Evolutionary conservation across 2,797 vertebrate genomes (phyloP).

Genomic region (Lepidocolaptes lacrymiger): DNA sequence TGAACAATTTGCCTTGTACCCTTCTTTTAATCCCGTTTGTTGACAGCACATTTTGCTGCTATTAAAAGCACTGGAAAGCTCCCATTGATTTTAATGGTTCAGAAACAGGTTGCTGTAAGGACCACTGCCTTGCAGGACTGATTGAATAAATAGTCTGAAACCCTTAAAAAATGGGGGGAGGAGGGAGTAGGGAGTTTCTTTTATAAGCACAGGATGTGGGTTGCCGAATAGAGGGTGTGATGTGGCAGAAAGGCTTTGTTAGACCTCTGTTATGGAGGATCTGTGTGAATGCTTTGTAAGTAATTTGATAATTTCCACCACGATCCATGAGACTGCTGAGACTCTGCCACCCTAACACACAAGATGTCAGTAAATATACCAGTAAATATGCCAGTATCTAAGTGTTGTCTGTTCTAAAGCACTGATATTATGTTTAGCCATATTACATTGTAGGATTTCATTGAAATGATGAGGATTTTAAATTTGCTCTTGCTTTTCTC

Average conservation of each 20-base stretch:
- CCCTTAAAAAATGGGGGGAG: not conserved
- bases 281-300: not conserved
- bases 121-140: not conserved
- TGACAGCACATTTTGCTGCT: not conserved
- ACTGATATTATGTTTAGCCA: not conserved
- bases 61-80: not conserved
- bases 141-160: not conserved
- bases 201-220: not conserved
- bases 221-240: not conserved
- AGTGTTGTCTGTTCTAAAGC: not conserved
- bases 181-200: not conserved
- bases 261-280: not conserved
- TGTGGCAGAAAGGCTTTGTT: conserved; percentile 6
- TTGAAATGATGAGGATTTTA: not conserved
- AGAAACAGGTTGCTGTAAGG: not conserved
- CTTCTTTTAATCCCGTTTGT: not conserved
- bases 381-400: not conserved
- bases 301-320: not conserved
- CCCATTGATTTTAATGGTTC: not conserved
- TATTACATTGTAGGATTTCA: not conserved
- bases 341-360: not conserved
- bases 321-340: not conserved
- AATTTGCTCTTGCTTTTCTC: not conserved
- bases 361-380: not conserved
- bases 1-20: not conserved